phyloP scores from a whole-genome alignment of 1,140 invertebrate species.

The Laodelphax striatellus region DNA sequence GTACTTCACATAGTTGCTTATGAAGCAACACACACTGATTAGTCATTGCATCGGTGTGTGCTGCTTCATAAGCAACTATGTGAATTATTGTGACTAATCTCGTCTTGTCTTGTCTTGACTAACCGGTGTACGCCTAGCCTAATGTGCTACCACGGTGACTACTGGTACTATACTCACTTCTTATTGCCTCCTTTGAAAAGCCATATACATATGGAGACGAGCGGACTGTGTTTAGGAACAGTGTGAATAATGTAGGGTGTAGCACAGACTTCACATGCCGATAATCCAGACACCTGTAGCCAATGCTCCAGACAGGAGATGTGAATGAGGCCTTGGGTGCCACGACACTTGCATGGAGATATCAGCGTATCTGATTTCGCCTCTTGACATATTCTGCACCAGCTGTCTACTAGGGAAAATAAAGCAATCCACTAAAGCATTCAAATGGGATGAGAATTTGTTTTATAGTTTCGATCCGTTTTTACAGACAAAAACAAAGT shows the following conservation, averaged over 20 bases:
- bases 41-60: too few relatives aligned
- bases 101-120: too few relatives aligned
- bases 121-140: too few relatives aligned
- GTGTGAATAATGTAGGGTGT: background rate
- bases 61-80: too few relatives aligned
- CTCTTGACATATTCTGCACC: conserved; percentile 1
- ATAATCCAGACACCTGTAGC: background rate
- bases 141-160: too few relatives aligned
- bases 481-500: too few relatives aligned
- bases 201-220: background rate
- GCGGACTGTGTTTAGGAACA: background rate
- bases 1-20: too few relatives aligned
- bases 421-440: too few relatives aligned
- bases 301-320: background rate
- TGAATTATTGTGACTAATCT: too few relatives aligned
- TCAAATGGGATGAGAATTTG: too few relatives aligned
- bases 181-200: background rate
- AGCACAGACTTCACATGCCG: background rate
- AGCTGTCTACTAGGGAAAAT: background rate
- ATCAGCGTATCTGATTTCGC: background rate
- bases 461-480: too few relatives aligned
- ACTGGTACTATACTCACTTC: background rate
- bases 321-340: background rate
- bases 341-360: background rate
- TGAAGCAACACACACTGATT: too few relatives aligned